phyloP scores from a whole-genome alignment of 2,797 vertebrate species.

The Poeciliopsis turneri region DNA sequence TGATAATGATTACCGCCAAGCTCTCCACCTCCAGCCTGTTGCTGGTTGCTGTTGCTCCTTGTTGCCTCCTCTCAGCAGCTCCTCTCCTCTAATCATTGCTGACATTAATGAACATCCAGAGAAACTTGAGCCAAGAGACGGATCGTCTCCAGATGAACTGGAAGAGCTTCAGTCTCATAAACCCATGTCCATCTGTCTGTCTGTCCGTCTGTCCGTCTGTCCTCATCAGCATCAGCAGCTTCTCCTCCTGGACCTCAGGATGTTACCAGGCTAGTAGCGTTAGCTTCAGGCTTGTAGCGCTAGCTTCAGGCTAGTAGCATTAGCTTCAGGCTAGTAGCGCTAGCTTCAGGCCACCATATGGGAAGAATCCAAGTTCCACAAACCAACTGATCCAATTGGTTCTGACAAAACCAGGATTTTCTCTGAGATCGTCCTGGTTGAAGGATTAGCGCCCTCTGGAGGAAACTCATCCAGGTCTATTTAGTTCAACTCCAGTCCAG shows the following conservation, averaged over 20 bases:
- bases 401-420: neutral
- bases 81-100: neutral
- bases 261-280: neutral
- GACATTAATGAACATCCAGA: slow-evolving; percentile 1
- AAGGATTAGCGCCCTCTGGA: too few species aligned
- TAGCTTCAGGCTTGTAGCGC: neutral
- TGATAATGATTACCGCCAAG: neutral
- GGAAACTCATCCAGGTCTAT: too few species aligned
- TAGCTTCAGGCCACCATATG: too few species aligned
- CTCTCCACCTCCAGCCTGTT: neutral
- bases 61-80: slow-evolving; percentile 12
- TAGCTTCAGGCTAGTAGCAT: too few species aligned
- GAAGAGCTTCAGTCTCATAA: neutral
- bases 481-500: too few species aligned
- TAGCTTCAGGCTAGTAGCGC: too few species aligned
- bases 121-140: rapidly evolving
- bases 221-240: neutral
- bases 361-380: neutral
- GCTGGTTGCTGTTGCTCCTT: neutral
- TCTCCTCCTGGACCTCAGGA: neutral
- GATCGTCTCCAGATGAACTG: neutral
- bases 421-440: too few species aligned
- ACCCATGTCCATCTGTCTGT: neutral
- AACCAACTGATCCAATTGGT: neutral
- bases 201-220: neutral